Evolutionary conservation across 1,140 invertebrate genomes (phyloP).

Genomic region (Drosophila busckii): DNA sequence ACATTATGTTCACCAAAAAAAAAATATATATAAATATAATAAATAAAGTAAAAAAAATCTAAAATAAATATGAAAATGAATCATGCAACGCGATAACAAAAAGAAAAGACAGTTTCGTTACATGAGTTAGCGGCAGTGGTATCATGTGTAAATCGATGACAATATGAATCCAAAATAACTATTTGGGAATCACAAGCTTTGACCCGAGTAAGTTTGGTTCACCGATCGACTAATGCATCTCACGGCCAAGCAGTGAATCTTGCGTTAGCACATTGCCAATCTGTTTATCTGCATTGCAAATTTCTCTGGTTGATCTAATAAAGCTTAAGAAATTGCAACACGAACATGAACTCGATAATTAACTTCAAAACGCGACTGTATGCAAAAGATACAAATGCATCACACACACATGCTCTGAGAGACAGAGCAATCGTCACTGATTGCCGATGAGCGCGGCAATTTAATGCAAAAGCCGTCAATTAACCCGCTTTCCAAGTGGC

Average conservation of each 20-base stretch:
- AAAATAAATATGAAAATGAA: constrained; percentile 56
- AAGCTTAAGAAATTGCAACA: constrained; percentile 70
- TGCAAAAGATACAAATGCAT: constrained; percentile 50
- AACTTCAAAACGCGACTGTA: constrained; percentile 51
- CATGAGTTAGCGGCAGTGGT: too few species aligned
- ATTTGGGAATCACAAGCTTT: too few species aligned
- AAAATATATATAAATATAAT: constrained; percentile 42
- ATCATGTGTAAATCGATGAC: too few species aligned
- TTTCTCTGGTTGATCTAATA: constrained; percentile 55
- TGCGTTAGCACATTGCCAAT: not conserved
- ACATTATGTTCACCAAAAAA: constrained; percentile 51
- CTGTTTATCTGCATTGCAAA: constrained; percentile 17
- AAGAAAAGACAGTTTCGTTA: too few species aligned
- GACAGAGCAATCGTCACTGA: constrained; percentile 25
- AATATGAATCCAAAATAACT: too few species aligned
- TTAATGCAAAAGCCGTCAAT: constrained; percentile 77
- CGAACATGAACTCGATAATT: constrained; percentile 72
- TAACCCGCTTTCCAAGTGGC: constrained; percentile 63
- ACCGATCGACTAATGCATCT: too few species aligned
- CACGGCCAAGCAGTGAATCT: too few species aligned
- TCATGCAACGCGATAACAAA: constrained; percentile 44
- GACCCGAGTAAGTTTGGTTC: too few species aligned
- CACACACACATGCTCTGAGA: not conserved
- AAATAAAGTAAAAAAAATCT: too few species aligned
- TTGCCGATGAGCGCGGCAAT: constrained; percentile 68